These are phyloP conservation scores for Agelas oroides DNA, from an alignment of 37 sponge, comb jelly and placozoan species.

Conservation along the genomic window DNA sequence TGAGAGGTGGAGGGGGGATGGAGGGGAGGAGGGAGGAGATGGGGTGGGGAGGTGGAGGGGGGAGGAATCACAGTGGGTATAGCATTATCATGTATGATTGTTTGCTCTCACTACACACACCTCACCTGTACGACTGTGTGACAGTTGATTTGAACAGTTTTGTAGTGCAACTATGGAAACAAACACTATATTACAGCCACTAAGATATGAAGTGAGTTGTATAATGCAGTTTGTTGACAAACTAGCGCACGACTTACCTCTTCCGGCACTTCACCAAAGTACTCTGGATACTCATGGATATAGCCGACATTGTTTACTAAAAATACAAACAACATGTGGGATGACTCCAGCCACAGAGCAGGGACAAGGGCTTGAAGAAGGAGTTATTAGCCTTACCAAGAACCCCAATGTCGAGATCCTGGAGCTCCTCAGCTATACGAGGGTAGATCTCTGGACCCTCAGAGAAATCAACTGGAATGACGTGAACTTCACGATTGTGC, in stretches of 20 bases:
- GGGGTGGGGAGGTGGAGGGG: no score
- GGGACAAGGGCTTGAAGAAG: not conserved
- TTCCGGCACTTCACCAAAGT: constrained; percentile 28
- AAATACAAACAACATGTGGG: no score
- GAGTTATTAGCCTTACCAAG: constrained; percentile 26
- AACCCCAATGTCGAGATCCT: constrained; percentile 56
- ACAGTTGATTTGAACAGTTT: not conserved
- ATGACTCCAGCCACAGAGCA: no score
- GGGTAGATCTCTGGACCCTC: constrained; percentile 48
- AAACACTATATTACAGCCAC: no score
- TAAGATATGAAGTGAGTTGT: not conserved
- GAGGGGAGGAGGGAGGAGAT: no score
- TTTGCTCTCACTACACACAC: not conserved
- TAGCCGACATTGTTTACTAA: constrained; percentile 80
- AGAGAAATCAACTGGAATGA: constrained; percentile 62
- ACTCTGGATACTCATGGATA: constrained; percentile 47
- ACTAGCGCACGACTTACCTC: constrained; percentile 8
- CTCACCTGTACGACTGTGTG: not conserved
- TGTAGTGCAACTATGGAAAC: not conserved
- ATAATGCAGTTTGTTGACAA: no score
- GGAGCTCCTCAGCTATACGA: constrained; percentile 29
- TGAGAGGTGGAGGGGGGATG: no score
- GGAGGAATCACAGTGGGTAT: no score
- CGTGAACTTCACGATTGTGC: constrained; percentile 47
- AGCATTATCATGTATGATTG: no score